Base-by-base conservation (phyloP, 2,888 invertebrate species). In the Lepidochitona cinerea region DNA sequence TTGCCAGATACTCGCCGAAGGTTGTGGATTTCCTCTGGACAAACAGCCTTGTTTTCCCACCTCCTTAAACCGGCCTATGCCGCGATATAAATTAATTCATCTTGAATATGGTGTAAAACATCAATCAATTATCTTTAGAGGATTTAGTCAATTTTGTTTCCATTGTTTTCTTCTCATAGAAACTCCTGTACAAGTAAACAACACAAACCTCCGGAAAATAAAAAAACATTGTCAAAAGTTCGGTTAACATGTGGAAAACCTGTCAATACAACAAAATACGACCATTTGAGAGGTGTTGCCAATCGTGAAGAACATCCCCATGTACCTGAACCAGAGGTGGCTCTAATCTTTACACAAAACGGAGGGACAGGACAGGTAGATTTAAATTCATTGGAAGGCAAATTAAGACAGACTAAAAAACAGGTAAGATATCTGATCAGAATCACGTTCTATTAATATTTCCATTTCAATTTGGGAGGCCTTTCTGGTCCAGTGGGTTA, bases 231-330 rank as follows among this genome's bases (percentile, higher is more conserved):
- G 29, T 70, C 71, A 32, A 71, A 74, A 37, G 9, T 18, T 36
- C 35, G 5, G 35, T 26, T 66, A 29, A 95, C 95, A 84, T 94
- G 94, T 89, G 95, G 94, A 73, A 94, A 94, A 91, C 75, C 88
- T 70, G 96, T 95, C 0, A 96, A 96, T 91, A 95, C 94, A 88
- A 96, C 96, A 4, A 95, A 95, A 89, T 96, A 96, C 91, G 97
- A 97, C 90, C 96, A 96, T 90, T 92, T 96, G 75, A 94, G 95
- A 70, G 96, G 96, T 26, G 94, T 97, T 41, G 94, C 95, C n/a
- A 94, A 95, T 86, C 92, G 96, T 77, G 94, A 95, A 84, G 93
- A 94, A 87, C 96, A 96, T 91, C 95, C 95, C 0, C 93, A 94
- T 87, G 94, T 96, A 82, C 96, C 96, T 74, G 96, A 97, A 91